phyloP scores from a whole-genome alignment of 2,888 invertebrate genomes.

The Clitarchus hookeri region DNA sequence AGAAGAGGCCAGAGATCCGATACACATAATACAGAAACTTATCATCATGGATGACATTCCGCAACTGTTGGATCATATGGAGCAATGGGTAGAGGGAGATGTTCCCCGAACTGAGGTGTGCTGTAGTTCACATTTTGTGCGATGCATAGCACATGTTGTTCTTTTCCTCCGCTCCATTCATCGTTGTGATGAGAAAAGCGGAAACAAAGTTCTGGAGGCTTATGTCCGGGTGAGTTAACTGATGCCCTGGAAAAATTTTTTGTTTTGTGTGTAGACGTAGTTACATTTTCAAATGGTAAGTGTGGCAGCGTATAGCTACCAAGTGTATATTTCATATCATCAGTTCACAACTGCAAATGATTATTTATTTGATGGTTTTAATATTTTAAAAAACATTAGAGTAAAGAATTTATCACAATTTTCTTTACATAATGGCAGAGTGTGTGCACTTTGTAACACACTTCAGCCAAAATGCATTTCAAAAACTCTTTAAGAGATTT shows the following conservation, averaged over 20 bases:
- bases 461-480: no score
- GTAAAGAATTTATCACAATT: no score
- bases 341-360: no score
- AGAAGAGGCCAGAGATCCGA: conserved; percentile 66
- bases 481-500: no score
- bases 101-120: background rate
- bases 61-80: conserved; percentile 72
- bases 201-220: conserved; percentile 75
- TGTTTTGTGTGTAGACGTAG: background rate
- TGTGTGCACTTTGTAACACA: no score
- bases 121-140: conserved; percentile 58
- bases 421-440: no score
- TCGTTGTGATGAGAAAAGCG: conserved; percentile 69
- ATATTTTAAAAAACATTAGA: no score
- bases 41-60: conserved; percentile 76
- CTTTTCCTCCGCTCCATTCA: conserved; percentile 82
- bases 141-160: conserved; percentile 85
- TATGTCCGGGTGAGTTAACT: conserved; percentile 56
- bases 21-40: conserved; percentile 80
- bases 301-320: no score
- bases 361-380: no score
- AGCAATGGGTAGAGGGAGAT: conserved; percentile 60
- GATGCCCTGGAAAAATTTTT: background rate
- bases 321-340: no score
- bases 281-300: background rate